Evolutionary conservation across 2,113 vertebrate species (phyloP).

Genomic region (Erythrolamprus reginae): DNA sequence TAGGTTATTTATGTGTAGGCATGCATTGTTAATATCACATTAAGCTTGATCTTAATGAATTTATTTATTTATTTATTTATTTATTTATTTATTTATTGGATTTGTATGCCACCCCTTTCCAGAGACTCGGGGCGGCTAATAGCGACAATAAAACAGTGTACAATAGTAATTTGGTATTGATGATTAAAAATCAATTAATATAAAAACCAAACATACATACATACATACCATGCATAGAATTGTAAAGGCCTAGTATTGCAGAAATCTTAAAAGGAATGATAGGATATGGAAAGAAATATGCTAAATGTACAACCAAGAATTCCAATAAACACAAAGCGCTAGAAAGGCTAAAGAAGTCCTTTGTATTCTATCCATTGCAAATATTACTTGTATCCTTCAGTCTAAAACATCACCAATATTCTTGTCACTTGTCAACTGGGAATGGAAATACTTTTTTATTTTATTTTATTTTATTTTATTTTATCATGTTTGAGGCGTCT

Average conservation of each 20-base stretch:
- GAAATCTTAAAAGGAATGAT: neutral
- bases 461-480: no score
- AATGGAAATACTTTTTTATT: slow-evolving; percentile 10
- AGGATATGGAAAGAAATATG: neutral
- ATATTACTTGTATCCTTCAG: neutral
- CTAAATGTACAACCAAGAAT: neutral
- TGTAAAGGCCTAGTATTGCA: no score
- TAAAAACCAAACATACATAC: no score
- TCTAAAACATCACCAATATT: slow-evolving; percentile 19
- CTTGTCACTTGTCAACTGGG: neutral
- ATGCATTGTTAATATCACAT: neutral
- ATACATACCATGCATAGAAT: no score
- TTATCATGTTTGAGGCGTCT: no score
- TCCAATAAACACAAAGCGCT: neutral
- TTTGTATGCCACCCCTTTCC: no score
- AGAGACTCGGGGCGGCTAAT: no score
- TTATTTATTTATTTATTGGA: no score
- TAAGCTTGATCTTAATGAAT: neutral
- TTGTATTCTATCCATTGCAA: neutral
- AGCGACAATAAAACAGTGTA: no score
- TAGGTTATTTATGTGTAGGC: neutral
- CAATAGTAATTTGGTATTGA: no score
- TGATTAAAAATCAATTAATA: no score
- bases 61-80: no score
- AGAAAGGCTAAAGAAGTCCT: neutral